Evolutionary conservation across 1,140 invertebrate species (phyloP), one percentile per base, ranked within the genome.

Genomic region (Aphis craccivora): DNA sequence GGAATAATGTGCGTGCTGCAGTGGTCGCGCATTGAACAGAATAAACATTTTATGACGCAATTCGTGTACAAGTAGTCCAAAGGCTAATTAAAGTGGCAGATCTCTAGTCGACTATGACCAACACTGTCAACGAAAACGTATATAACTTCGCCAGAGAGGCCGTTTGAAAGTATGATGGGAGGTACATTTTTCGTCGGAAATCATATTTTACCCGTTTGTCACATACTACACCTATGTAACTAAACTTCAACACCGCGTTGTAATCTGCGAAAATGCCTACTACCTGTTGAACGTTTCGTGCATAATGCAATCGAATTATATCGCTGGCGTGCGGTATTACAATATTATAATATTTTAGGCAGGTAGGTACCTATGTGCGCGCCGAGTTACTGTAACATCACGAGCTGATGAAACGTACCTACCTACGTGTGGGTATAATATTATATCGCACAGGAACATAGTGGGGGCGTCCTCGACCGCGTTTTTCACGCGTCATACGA

Each of bases 391-490:
- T n/a, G 30, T 76, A 76, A 76, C 30, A 76, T 76, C 60, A n/a
- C 60, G 60, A 35, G 60, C n/a, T n/a, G 60, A 76, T 76, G 60
- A 76, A 76, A 76, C n/a, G 60, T 76, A 76, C n/a, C 60, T 76
- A 76, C n/a, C 60, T 76, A 76, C 60, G 60, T 76, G 60, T 76
- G n/a, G 60, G 60, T 76, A 76, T 76, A 67, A 60, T 60, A 60
- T 23, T 76, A 67, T 76, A 20, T 14, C 9, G 14, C n/a, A 76
- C 30, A 76, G 14, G 60, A 76, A 43, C 1, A 40, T 48, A 89
- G 87, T 89, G 87, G 87, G 87, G 87, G 48, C 55, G 89, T 90
- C 89, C 89, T 90, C 89, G 89, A 67, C 89, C 37, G 89, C 53
- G 37, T 90, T 90, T 90, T 90, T 90, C 53, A 90, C 53, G 89